phyloP scores from a whole-genome alignment of 1,140 invertebrate genomes.

The Brachionus koreanus region DNA sequence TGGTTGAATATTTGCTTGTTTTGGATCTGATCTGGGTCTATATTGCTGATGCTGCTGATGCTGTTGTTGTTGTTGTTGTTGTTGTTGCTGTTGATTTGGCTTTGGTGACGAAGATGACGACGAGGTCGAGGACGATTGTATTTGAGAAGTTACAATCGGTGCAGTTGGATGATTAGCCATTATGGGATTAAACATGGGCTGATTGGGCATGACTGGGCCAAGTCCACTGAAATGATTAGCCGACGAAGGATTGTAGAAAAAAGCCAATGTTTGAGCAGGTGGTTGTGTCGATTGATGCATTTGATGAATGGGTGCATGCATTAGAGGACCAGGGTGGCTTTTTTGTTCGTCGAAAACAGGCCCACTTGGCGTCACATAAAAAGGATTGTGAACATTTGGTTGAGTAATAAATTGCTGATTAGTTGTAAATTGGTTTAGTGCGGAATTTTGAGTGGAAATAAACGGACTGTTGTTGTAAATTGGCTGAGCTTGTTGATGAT shows the following conservation, averaged over 20 bases:
- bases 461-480: too few species aligned
- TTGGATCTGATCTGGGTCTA: not conserved
- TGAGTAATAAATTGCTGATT: too few species aligned
- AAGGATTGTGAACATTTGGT: not conserved
- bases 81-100: not conserved
- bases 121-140: not conserved
- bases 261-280: not conserved
- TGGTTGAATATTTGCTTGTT: not conserved
- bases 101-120: constrained; percentile 3
- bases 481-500: not conserved
- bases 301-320: not conserved
- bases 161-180: not conserved
- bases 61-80: not conserved
- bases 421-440: too few species aligned
- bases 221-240: not conserved
- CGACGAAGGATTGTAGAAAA: not conserved
- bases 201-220: not conserved
- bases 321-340: not conserved
- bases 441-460: too few species aligned
- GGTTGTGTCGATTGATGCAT: not conserved
- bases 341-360: not conserved
- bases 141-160: not conserved
- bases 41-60: not conserved
- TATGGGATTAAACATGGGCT: not conserved
- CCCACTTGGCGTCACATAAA: not conserved